Evolutionary conservation across 2,113 vertebrate genomes (phyloP).

Genomic region (Thamnaconus septentrionalis): DNA sequence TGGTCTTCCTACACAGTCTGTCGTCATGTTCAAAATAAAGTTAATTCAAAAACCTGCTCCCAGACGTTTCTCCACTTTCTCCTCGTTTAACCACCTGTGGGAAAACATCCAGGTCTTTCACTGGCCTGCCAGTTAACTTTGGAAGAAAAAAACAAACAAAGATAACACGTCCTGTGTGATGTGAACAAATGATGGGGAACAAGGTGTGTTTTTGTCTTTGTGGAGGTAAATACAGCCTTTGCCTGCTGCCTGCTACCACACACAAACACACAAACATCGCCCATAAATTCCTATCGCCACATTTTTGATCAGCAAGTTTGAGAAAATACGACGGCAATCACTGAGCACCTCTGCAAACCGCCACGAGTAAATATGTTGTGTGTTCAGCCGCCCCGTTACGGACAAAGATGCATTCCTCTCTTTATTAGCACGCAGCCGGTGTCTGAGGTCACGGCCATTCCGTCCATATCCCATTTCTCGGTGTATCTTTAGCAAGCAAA

Average conservation of each 20-base stretch:
- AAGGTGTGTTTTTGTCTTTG: no score
- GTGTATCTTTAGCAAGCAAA: conserved; percentile 66
- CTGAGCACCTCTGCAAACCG: conserved; percentile 65
- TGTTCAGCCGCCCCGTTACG: conserved; percentile 62
- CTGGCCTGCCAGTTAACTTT: neutral
- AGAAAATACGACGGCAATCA: conserved; percentile 69
- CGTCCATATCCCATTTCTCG: conserved; percentile 75
- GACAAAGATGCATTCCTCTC: conserved; percentile 66
- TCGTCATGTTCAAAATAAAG: no score
- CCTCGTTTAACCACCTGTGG: neutral
- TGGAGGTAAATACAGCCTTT: neutral
- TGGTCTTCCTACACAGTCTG: no score
- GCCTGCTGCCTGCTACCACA: no score
- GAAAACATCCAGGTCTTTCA: neutral
- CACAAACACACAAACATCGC: conserved; percentile 17
- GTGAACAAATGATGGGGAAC: no score
- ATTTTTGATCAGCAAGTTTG: conserved; percentile 23
- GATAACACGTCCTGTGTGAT: neutral
- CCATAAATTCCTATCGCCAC: conserved; percentile 44
- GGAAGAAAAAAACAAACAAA: neutral
- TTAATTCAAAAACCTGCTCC: no score
- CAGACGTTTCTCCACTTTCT: neutral
- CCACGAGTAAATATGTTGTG: conserved; percentile 68
- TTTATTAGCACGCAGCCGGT: conserved; percentile 68
- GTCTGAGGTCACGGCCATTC: conserved; percentile 77